Conservation (phyloP, 2,113 vertebrate genomes). For the Anhinga rufa region DNA sequence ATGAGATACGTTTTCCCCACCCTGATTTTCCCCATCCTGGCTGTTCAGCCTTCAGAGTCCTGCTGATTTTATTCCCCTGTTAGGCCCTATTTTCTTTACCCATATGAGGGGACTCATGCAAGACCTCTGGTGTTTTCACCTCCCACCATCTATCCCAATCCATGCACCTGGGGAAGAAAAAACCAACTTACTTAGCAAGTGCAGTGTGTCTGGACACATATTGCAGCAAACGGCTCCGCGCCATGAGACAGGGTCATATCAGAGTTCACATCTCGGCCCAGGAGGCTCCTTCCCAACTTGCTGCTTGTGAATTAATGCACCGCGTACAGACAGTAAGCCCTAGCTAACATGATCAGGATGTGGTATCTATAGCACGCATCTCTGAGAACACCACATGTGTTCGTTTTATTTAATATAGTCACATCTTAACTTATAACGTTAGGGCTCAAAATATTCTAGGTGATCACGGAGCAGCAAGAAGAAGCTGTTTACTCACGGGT, state of each 20-base stretch:
- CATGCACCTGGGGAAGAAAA: neutral
- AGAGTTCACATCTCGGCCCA: neutral
- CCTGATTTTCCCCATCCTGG: neutral
- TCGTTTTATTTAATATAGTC: neutral
- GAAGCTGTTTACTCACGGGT: neutral
- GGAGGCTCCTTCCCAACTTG: neutral
- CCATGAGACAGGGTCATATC: neutral
- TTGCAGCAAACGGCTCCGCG: neutral
- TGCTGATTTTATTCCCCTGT: neutral
- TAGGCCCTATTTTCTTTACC: neutral
- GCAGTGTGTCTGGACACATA: accelerated
- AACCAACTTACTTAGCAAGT: neutral
- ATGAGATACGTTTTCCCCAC: neutral
- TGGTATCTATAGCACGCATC: neutral
- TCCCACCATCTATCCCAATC: neutral
- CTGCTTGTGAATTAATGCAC: neutral
- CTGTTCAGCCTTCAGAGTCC: neutral
- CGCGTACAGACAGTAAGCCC: accelerated
- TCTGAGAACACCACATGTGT: neutral
- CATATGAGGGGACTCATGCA: neutral
- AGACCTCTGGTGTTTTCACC: neutral
- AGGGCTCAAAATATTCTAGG: neutral
- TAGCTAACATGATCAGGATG: accelerated
- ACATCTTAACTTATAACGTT: neutral
- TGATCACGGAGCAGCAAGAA: neutral